Base-by-base conservation (phyloP, 2,797 vertebrate species). In the Monodelphis domestica region DNA sequence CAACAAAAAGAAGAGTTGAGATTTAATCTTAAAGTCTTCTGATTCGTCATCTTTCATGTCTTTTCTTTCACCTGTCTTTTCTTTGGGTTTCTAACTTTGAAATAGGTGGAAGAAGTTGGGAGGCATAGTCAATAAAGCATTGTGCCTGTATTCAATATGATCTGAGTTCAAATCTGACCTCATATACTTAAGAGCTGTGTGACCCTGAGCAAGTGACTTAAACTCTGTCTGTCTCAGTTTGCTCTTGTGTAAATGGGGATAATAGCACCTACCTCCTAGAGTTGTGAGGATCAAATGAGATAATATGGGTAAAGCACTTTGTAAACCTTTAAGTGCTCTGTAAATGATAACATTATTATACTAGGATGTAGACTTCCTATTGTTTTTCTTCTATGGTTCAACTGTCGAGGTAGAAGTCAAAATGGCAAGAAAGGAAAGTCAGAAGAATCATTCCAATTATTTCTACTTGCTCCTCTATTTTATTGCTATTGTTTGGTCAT, bases 91-190 rank as follows among this genome's bases (percentile, higher is more conserved):
- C 59, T 63, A 63, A 63, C 33, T 63, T n/a, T 63, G 59, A 15
- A 63, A 5, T 17, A 15, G 14, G 59, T 17, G 17, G 33, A 63
- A 63, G 59, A 30, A 63, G 33, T 14, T 63, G 14, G 12, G 14
- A 14, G 14, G 59, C 17, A 2, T 14, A n/a, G 14, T 0, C 6
- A 33, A 63, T n/a, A n/a, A 33, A 63, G 3, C 1, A 15, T 1
- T 63, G 33, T 63, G 5, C 30, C 14, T 63, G 33, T 63, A 63
- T 63, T n/a, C 59, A 63, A 59, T n/a, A n/a, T 6, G 5, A 63
- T 33, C 59, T n/a, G 15, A 63, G 14, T 17, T 63, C 33, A 63
- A n/a, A 63, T 63, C 59, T 0, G 5, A 5, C 14, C 33, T 63
- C 59, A 63, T 30, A 63, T 1, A n/a, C 14, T 63, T 63, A 63